Conservation (phyloP, 2,113 vertebrate species). For the Phylloscopus trochiloides region DNA sequence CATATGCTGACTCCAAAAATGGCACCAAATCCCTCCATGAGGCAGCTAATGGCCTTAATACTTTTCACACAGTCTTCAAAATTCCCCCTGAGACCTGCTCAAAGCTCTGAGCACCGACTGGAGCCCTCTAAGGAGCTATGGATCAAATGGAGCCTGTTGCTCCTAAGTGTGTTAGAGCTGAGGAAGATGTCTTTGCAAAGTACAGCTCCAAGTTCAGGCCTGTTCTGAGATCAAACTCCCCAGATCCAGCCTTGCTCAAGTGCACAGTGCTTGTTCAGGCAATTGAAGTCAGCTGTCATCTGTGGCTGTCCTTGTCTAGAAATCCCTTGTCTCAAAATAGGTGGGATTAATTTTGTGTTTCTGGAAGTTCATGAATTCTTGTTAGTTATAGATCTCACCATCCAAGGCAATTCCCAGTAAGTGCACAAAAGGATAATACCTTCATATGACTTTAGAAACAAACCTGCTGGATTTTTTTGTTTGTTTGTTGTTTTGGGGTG, state of each 20-base stretch:
- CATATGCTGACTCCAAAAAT: background rate
- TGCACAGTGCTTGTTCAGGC: background rate
- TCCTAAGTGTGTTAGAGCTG: background rate
- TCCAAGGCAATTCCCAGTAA: background rate
- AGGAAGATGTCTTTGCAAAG: background rate
- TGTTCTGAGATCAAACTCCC: background rate
- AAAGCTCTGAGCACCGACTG: background rate
- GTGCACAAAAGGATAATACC: background rate
- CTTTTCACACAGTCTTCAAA: background rate
- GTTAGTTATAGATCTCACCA: background rate
- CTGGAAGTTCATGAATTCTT: background rate
- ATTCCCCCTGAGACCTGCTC: background rate
- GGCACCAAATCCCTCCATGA: background rate
- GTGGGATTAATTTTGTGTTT: background rate
- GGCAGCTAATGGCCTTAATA: background rate
- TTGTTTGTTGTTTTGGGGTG: too few relatives aligned
- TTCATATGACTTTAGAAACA: background rate
- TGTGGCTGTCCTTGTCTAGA: background rate
- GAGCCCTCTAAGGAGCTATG: background rate
- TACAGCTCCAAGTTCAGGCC: background rate
- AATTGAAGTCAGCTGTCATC: background rate
- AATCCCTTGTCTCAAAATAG: background rate
- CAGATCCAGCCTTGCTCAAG: background rate
- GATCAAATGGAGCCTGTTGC: background rate
- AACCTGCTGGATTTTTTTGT: background rate